Percentiles rank a stretch among this genome's conserved stretches.
Conservation (phyloP, 1,140 invertebrate species). For the Pseudoatta argentina region DNA sequence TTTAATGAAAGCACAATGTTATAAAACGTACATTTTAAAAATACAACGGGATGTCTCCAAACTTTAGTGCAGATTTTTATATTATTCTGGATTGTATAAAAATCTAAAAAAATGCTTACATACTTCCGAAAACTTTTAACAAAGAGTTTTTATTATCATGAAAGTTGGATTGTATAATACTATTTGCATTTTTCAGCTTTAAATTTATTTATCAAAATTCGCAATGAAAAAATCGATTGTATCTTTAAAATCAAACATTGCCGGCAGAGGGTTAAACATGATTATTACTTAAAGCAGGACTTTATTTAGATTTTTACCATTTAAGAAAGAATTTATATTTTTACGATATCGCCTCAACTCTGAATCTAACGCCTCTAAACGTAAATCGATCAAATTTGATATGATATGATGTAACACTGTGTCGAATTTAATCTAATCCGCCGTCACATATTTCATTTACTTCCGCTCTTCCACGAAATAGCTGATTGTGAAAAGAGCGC, state of each 20-base stretch:
- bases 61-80: too few species aligned
- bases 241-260: too few species aligned
- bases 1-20: neutral
- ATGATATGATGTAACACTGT: too few species aligned
- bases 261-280: too few species aligned
- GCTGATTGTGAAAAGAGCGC: neutral
- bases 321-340: neutral
- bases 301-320: neutral
- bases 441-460: neutral
- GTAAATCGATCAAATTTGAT: neutral
- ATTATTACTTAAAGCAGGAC: neutral
- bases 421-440: neutral
- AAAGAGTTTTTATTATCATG: too few species aligned
- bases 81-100: too few species aligned
- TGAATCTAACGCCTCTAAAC: neutral
- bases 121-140: too few species aligned
- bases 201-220: too few species aligned
- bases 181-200: too few species aligned
- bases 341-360: neutral
- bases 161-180: too few species aligned
- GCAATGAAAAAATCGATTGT: too few species aligned
- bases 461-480: slow-evolving; percentile 21
- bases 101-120: too few species aligned
- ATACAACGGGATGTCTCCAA: neutral
- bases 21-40: neutral